Evolutionary conservation across 2,888 invertebrate genomes (phyloP), one percentile per base, ranked within the genome.

Genomic region (Cerastoderma edule): DNA sequence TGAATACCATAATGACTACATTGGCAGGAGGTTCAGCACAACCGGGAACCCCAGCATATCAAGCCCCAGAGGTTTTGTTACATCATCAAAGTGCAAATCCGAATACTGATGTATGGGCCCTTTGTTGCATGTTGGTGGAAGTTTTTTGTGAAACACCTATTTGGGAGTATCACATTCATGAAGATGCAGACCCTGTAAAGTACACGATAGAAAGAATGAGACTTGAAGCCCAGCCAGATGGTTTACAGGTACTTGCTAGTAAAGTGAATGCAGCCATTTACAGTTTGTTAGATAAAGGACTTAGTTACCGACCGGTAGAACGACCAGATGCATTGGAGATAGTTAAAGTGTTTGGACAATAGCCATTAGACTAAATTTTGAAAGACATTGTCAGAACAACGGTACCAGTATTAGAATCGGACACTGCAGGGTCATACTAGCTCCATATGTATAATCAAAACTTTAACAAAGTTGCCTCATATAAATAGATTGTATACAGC

Each of bases 1-100:
- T 75, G 72, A 79, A 72, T 28, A 79, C 67, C 0, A 27, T 64
- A 24, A 48, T 53, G 35, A 67, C 75, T 22, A 74, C 75, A 16
- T 39, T 75, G 1, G 30, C 44, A 64, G 54, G 19, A 2, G 27
- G 19, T 16, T 30, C 50, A 1, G 57, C 65, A 50, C 70, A 68
- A 48, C 79, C 79, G 16, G 72, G 73, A 24, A 79, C 75, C 54
- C 70, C 75, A 35, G 64, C 53, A 0, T 79, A 70, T 56, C 79
- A 79, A 33, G 76, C 80, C 1, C 73, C 80, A 24, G 79, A 75
- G 30, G 32, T 75, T 4, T 39, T 75, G 2, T 5, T 75, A 2
- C 27, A 68, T 2, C 64, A 33, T 46, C 35, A 66, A 27, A 65
- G 53, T 33, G 66, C 63, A 27, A 39, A 28, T 28, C 22, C 22